phyloP scores from a whole-genome alignment of 2,888 invertebrate species.

The Timema cristinae region DNA sequence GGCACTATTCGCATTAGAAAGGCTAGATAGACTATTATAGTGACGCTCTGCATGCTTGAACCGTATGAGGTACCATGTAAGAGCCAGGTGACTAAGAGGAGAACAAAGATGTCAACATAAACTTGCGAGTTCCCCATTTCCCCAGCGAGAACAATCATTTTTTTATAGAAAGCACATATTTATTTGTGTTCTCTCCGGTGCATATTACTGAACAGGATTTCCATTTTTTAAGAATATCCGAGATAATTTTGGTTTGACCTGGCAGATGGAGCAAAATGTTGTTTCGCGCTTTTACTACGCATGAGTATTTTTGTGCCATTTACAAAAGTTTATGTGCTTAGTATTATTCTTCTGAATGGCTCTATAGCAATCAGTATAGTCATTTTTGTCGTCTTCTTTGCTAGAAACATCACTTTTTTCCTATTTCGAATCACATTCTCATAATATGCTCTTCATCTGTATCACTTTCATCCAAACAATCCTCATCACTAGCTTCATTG shows the following conservation, averaged over 20 bases:
- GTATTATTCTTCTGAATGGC: too few species aligned
- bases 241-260: not conserved
- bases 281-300: not conserved
- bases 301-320: not conserved
- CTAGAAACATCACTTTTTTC: not conserved
- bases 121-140: too few species aligned
- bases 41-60: too few species aligned
- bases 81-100: too few species aligned
- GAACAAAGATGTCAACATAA: too few species aligned
- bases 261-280: not conserved
- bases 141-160: conserved; percentile 1
- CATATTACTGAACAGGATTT: not conserved
- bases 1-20: too few species aligned
- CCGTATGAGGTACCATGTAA: too few species aligned
- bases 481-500: not conserved
- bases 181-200: not conserved
- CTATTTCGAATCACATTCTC: too few species aligned
- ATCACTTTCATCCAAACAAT: conserved; percentile 12
- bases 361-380: not conserved
- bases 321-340: not conserved
- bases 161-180: conserved; percentile 7
- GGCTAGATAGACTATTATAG: too few species aligned
- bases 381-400: not conserved
- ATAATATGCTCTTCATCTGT: not conserved
- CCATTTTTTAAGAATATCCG: not conserved